Base-by-base conservation (phyloP, 1,140 invertebrate species). In the Meloidogyne hapla region DNA sequence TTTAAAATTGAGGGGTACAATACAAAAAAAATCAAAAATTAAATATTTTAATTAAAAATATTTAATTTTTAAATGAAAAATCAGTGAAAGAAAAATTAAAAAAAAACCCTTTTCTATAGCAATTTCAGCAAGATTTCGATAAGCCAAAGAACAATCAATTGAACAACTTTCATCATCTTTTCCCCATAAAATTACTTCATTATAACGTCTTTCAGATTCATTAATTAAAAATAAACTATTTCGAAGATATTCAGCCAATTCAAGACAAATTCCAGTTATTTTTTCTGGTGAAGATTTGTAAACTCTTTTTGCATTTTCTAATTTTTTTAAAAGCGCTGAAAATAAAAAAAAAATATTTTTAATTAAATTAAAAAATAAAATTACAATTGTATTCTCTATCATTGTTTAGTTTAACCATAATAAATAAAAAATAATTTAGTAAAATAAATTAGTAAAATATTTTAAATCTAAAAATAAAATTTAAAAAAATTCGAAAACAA, bases 91-190 rank as follows among this genome's bases (percentile, higher is more conserved):
- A n/a, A n/a, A n/a, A n/a, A n/a, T n/a, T 13, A 72, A 63, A 15
- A 18, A 67, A 25, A 38, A 33, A 64, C 70, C 70, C 15, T 40
- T 73, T 63, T 73, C 70, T 26, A 73, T 33, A 61, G 70, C 70
- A 18, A 73, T 73, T 33, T 73, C 70, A 9, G 70, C 70, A 26
- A 73, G 64, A 64, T 61, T 73, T 18, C 70, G 56, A 33, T 73
- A 73, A 23, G 70, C 70, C 70, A 73, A 63, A n/a, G 70, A 73
- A 40, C 70, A 73, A 21, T 73, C 70, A 26, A 73, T 25, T 63
- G 70, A 56, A 73, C 70, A 73, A 21, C 21, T 23, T 25, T 42
- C 48, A 21, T 21, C 40, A 25, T 73, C 56, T 5, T 33, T 42
- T 38, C 70, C 70, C 70, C 70, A 73, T 12, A 64, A 73, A 73